Percentiles rank a stretch among this genome's conserved stretches.
Evolutionary conservation across 35 echinoderm and acorn worm genomes (phyloP).

Genomic region (Ptychodera flava): DNA sequence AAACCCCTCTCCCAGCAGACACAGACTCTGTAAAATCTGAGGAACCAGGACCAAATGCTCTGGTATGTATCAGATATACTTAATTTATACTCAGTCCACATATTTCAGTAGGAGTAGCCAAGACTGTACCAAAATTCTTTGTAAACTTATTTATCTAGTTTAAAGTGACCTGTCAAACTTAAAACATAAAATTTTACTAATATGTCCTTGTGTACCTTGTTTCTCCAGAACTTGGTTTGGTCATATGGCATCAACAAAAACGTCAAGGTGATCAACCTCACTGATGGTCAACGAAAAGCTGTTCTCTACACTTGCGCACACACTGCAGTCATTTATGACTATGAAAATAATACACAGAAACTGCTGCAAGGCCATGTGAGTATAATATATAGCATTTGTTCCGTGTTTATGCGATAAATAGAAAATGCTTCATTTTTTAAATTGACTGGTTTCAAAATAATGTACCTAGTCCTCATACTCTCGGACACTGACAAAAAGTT

Average conservation of each 20-base stretch:
- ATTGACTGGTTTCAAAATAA: too few species aligned
- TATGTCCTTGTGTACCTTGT: slow-evolving; percentile 7
- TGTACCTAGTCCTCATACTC: too few species aligned
- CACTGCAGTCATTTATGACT: slow-evolving; percentile 78
- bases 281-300: slow-evolving; percentile 49
- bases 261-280: slow-evolving; percentile 80
- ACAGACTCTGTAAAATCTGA: background rate
- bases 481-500: too few species aligned
- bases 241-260: slow-evolving; percentile 90
- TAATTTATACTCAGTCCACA: background rate
- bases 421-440: too few species aligned
- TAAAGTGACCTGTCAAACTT: background rate
- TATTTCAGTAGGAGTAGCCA: slow-evolving; percentile 8
- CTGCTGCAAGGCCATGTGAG: slow-evolving; percentile 97
- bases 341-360: slow-evolving; percentile 75
- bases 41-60: slow-evolving; percentile 42
- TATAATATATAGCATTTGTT: too few species aligned
- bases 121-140: background rate
- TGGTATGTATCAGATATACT: slow-evolving; percentile 19
- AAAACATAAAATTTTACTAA: background rate
- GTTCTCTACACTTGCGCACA: slow-evolving; percentile 76
- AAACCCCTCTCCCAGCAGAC: background rate
- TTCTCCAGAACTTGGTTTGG: slow-evolving; percentile 72
- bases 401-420: too few species aligned
- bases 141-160: background rate